phyloP scores from a whole-genome alignment of 1,140 invertebrate genomes.

The Colletes gigas region DNA sequence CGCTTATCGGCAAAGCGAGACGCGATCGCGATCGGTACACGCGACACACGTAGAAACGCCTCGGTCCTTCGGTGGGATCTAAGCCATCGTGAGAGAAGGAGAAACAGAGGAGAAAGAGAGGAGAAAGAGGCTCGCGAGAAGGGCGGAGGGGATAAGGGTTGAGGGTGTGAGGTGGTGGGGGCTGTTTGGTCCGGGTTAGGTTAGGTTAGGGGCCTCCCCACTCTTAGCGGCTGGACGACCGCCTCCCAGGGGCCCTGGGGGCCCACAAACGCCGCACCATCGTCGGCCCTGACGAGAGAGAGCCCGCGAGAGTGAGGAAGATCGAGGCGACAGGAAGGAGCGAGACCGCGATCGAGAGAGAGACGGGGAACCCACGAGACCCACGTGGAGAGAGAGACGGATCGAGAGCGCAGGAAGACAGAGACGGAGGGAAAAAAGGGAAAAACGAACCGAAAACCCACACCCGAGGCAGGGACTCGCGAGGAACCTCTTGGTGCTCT shows the following conservation, averaged over 20 bases:
- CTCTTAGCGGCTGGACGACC: constrained; percentile 46
- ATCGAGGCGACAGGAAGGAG: background rate
- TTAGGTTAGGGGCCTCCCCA: constrained; percentile 73
- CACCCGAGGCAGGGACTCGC: constrained; percentile 72
- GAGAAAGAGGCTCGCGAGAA: background rate
- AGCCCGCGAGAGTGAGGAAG: constrained; percentile 33
- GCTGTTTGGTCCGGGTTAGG: constrained; percentile 71
- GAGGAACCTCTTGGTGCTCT: constrained; percentile 73
- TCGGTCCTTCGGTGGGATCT: constrained; percentile 60
- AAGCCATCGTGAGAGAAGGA: constrained; percentile 1
- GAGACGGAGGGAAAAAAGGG: constrained; percentile 65
- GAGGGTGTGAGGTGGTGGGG: constrained; percentile 61
- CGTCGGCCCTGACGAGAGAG: constrained; percentile 69
- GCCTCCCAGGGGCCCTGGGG: constrained; percentile 76
- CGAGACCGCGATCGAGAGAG: constrained; percentile 26
- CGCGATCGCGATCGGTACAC: constrained; percentile 38
- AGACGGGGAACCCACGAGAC: constrained; percentile 16
- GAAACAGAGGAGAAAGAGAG: background rate
- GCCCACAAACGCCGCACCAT: constrained; percentile 72
- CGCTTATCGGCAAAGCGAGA: constrained; percentile 18
- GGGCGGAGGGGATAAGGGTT: constrained; percentile 57
- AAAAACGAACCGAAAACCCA: constrained; percentile 78
- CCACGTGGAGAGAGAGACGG: constrained; percentile 34
- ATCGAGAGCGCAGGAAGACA: constrained; percentile 48
- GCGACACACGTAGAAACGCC: constrained; percentile 55